phyloP scores from a whole-genome alignment of 2,888 invertebrate species.

The Caenorhabditis sp. region DNA sequence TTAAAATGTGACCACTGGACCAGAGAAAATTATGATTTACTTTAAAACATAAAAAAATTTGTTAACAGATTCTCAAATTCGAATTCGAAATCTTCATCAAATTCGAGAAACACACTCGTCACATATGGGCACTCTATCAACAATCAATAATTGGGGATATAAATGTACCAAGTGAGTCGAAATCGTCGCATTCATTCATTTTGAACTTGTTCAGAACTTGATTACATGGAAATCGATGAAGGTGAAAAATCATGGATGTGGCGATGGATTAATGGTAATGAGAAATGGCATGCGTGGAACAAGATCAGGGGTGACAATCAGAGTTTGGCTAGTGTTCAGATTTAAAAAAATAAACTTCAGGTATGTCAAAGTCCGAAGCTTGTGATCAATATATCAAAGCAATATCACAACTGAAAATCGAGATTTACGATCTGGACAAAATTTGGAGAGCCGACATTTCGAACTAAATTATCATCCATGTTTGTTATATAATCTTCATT shows the following conservation, averaged over 20 bases:
- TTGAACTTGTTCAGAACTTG: conserved; percentile 41
- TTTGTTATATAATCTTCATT: too few species aligned
- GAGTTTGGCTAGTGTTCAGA: not conserved
- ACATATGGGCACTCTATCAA: conserved; percentile 57
- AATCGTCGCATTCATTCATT: not conserved
- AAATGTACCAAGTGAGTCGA: conserved; percentile 51
- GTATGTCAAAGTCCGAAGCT: conserved; percentile 14
- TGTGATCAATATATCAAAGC: conserved; percentile 4
- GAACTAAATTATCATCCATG: not conserved
- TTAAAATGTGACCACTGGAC: too few species aligned
- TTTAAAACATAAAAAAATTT: too few species aligned
- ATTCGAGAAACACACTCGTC: conserved; percentile 54
- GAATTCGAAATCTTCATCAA: conserved; percentile 53
- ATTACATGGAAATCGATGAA: conserved; percentile 60
- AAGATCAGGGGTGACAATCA: conserved; percentile 35
- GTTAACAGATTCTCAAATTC: conserved; percentile 28
- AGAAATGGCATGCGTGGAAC: conserved; percentile 64
- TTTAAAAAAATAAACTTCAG: not conserved
- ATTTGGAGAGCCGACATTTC: not conserved
- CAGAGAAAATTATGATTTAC: too few species aligned
- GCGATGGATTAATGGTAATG: conserved; percentile 61
- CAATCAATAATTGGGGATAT: conserved; percentile 56
- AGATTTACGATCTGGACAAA: conserved; percentile 12
- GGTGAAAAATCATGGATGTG: conserved; percentile 62
- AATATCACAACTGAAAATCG: conserved; percentile 11